A percentile compares a stretch with the other conserved stretches of the same genome.
Conservation (phyloP, 2,113 vertebrate genomes). For the Anguilla rostrata region DNA sequence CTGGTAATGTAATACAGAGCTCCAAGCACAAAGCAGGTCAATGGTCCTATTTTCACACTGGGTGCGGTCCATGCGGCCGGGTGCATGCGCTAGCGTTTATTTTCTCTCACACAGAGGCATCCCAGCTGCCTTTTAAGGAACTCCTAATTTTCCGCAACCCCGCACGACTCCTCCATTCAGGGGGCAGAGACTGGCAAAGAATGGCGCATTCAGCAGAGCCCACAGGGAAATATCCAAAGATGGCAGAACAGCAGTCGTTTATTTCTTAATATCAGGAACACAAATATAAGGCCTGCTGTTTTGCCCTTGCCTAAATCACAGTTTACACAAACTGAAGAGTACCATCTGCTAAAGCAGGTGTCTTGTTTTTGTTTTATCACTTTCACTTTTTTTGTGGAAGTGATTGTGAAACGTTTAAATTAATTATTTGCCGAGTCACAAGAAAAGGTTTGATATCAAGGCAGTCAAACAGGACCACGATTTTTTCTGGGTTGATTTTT, state of each 20-base stretch:
- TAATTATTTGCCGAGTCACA: not conserved
- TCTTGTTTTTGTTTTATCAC: not conserved
- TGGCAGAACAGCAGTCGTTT: not conserved
- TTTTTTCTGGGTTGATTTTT: slow-evolving; percentile 16
- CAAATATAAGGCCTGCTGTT: not conserved
- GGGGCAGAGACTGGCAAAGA: not conserved
- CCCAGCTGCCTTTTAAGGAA: not conserved
- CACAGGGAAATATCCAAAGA: slow-evolving; percentile 4
- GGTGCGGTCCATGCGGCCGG: not conserved
- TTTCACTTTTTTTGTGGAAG: not conserved
- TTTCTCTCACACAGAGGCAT: not conserved
- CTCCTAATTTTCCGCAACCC: not conserved
- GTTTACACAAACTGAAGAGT: slow-evolving; percentile 5
- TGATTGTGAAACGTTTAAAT: not conserved
- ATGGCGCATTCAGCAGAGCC: not conserved
- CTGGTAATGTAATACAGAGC: not conserved
- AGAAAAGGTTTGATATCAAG: not conserved
- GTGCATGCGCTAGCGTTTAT: not conserved
- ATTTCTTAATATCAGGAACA: not conserved
- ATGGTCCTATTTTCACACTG: not conserved
- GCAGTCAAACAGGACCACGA: too few species aligned
- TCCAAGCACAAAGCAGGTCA: not conserved
- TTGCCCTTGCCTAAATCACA: not conserved
- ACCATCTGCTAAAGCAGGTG: slow-evolving; percentile 2
- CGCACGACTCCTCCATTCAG: not conserved